These are phyloP conservation scores for Rhadina sibilatrix DNA, from an alignment of 2,113 vertebrate genomes.

Conservation along the genomic window DNA sequence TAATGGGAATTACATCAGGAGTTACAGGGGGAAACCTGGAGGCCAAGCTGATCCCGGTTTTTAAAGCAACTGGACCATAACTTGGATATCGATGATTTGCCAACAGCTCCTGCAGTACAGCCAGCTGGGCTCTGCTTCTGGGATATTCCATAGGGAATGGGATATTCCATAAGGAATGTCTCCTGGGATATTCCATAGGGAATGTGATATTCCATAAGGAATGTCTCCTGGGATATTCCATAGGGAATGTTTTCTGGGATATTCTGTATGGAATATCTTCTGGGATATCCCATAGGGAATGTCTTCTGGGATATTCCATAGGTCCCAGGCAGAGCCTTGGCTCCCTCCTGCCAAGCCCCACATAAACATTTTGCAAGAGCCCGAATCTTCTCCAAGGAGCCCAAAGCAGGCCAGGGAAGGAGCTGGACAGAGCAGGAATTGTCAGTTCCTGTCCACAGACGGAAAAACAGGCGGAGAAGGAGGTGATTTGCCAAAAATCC, in stretches of 20 bases:
- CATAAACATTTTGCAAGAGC: not conserved
- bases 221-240: not conserved
- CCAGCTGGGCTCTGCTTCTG: not conserved
- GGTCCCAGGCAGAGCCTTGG: not conserved
- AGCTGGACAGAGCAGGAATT: not conserved
- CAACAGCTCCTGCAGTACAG: not conserved
- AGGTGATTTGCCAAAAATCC: not conserved
- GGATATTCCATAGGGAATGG: not conserved
- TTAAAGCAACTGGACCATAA: not conserved
- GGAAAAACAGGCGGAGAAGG: not conserved
- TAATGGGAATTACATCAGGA: not conserved
- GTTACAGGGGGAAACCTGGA: not conserved
- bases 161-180: too few species aligned
- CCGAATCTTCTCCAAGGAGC: constrained; percentile 2
- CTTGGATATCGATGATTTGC: not conserved
- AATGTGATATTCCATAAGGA: not conserved
- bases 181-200: too few species aligned
- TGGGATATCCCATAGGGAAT: not conserved
- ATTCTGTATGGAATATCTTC: not conserved
- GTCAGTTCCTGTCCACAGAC: not conserved
- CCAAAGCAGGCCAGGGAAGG: not conserved
- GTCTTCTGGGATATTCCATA: not conserved
- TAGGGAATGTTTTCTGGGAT: not conserved
- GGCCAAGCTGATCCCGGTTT: not conserved
- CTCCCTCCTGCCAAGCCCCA: not conserved